A percentile compares a stretch with the other conserved stretches of the same genome.
Conservation (phyloP, 2,113 vertebrate genomes). For the Mola mola region DNA sequence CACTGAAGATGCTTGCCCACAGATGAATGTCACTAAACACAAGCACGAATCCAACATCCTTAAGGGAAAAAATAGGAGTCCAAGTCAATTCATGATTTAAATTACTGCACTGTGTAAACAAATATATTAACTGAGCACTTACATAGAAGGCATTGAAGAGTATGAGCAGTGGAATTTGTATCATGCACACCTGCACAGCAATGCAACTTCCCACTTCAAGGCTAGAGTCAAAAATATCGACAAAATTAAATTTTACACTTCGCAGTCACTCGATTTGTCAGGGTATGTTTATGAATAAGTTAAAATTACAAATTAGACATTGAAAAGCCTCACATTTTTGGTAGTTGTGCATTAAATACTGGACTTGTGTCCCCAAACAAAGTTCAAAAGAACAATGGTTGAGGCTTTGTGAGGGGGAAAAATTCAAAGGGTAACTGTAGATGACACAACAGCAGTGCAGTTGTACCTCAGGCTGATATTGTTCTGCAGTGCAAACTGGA, state of each 20-base stretch:
- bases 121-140: conserved; percentile 48
- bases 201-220: conserved; percentile 92
- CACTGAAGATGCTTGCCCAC: conserved; percentile 90
- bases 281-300: too few relatives aligned
- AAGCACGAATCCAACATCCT: conserved; percentile 86
- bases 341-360: too few relatives aligned
- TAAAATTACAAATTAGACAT: too few relatives aligned
- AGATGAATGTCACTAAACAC: conserved; percentile 86
- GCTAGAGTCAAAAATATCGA: too few relatives aligned
- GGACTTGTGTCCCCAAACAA: too few relatives aligned
- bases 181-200: conserved; percentile 92
- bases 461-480: conserved; percentile 89
- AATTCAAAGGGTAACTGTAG: not conserved
- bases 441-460: not conserved
- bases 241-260: too few relatives aligned
- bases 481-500: conserved; percentile 92
- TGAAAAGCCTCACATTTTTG: too few relatives aligned
- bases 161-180: conserved; percentile 90
- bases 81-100: not conserved
- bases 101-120: not conserved
- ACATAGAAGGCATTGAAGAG: conserved; percentile 91
- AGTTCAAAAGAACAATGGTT: too few relatives aligned
- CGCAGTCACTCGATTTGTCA: too few relatives aligned
- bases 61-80: fast-evolving
- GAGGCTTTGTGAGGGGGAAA: too few relatives aligned